Evolutionary conservation across 2,797 vertebrate genomes (phyloP).

Genomic region (Channallabes apus): DNA sequence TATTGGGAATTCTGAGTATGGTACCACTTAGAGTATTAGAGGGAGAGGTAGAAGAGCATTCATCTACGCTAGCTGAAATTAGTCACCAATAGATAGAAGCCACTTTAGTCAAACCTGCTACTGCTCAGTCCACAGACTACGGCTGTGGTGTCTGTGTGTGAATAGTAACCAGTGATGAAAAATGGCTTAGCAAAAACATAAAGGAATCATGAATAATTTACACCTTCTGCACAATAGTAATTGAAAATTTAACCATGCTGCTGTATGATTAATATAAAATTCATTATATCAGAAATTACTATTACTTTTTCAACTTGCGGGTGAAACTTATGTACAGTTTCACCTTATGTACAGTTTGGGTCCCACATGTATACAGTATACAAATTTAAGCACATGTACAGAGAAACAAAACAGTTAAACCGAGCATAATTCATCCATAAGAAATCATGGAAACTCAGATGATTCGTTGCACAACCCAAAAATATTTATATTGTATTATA

Average conservation of each 20-base stretch:
- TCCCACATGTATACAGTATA: too few species aligned
- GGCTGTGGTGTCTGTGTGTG: background rate
- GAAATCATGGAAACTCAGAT: too few species aligned
- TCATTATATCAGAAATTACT: too few species aligned
- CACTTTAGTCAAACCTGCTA: background rate
- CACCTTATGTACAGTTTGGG: too few species aligned
- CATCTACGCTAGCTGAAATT: background rate
- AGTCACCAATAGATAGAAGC: background rate
- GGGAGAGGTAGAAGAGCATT: background rate
- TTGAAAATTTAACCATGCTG: background rate
- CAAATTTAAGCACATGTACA: too few species aligned
- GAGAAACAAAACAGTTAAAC: too few species aligned
- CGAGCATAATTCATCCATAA: too few species aligned
- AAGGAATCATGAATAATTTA: background rate
- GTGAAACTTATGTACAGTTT: too few species aligned
- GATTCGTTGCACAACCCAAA: too few species aligned
- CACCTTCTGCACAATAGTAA: background rate
- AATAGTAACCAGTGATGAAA: background rate
- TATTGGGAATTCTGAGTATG: background rate
- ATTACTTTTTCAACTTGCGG: too few species aligned
- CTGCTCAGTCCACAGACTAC: background rate
- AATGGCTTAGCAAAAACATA: background rate
- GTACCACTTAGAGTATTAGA: background rate
- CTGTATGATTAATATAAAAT: background rate
- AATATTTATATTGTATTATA: too few species aligned